phyloP scores from a whole-genome alignment of 2,888 invertebrate species.

The Drosophila ustulata region DNA sequence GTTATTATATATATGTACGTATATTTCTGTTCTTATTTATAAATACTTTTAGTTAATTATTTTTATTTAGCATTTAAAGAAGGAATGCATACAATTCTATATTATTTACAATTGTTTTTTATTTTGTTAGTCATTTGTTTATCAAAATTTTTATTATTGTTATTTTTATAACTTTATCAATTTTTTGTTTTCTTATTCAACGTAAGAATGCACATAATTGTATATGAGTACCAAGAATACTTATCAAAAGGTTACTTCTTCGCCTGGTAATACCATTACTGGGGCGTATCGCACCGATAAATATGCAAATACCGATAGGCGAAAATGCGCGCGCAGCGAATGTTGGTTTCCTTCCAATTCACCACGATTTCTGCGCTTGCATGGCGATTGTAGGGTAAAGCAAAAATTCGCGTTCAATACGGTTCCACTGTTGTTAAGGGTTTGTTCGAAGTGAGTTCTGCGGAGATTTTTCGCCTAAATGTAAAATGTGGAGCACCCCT shows the following conservation, averaged over 20 bases:
- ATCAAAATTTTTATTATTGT: too few relatives aligned
- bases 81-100: too few relatives aligned
- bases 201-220: too few relatives aligned
- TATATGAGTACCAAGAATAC: background rate
- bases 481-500: conserved; percentile 53
- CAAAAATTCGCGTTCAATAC: conserved; percentile 75
- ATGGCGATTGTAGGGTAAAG: conserved; percentile 67
- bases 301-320: conserved; percentile 43
- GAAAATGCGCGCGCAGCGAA: conserved; percentile 40
- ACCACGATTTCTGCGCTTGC: conserved; percentile 56
- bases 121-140: too few relatives aligned
- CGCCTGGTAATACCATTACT: conserved; percentile 10
- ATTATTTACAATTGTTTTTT: too few relatives aligned
- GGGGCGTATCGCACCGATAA: background rate
- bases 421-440: conserved; percentile 84
- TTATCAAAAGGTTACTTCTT: too few relatives aligned
- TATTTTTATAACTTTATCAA: too few relatives aligned
- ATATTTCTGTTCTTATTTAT: too few relatives aligned
- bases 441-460: conserved; percentile 84
- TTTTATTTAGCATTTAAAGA: too few relatives aligned
- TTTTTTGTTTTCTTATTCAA: too few relatives aligned
- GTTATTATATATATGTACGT: too few relatives aligned
- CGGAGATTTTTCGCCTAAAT: conserved; percentile 42
- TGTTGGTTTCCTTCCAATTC: conserved; percentile 51
- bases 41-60: background rate